Conservation (phyloP, 2,113 vertebrate genomes). For the Sigmodon hispidus region DNA sequence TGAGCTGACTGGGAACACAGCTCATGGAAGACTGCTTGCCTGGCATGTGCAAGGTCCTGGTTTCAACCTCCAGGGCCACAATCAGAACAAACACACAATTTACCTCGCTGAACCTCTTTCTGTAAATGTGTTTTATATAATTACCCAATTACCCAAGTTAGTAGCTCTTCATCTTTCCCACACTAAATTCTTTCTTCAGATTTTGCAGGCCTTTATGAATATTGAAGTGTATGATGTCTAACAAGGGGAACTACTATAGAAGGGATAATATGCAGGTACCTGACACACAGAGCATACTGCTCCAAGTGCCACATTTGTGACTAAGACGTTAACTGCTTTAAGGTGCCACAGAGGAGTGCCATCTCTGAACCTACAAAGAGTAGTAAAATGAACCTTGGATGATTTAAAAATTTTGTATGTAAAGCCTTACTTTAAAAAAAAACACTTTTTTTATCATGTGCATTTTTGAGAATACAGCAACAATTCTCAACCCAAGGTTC, state of each 20-base stretch:
- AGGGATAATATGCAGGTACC: neutral
- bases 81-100: neutral
- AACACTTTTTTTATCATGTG: neutral
- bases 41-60: neutral
- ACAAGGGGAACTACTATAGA: neutral
- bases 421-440: neutral
- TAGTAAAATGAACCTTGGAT: neutral
- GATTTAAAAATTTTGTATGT: neutral
- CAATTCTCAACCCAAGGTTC: neutral
- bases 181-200: neutral
- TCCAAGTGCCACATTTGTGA: neutral
- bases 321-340: neutral
- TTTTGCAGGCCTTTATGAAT: neutral
- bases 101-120: neutral
- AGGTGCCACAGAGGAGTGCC: neutral
- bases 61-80: neutral
- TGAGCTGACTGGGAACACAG: neutral
- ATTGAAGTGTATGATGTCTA: neutral
- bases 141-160: neutral
- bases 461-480: neutral
- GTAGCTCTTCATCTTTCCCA: neutral
- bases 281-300: fast-evolving
- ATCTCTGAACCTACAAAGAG: neutral
- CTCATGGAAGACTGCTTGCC: neutral
- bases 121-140: neutral